phyloP scores from a whole-genome alignment of 2,888 invertebrate genomes.

The Pammene fasciana region DNA sequence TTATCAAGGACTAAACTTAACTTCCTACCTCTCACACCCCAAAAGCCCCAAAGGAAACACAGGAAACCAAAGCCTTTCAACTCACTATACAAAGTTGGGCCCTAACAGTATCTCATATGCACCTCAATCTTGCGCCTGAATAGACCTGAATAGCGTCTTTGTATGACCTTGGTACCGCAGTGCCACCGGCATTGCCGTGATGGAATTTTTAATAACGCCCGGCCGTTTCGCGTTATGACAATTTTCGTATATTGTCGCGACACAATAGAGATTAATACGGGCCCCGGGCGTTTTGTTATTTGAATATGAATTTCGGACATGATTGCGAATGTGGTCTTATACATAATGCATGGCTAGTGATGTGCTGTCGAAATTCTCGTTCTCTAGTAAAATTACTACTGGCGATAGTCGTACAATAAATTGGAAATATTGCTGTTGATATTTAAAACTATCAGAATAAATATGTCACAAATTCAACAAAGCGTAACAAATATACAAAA shows the following conservation, averaged over 20 bases:
- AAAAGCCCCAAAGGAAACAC: not conserved
- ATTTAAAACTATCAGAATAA: too few species aligned
- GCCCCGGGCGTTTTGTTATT: conserved; percentile 50
- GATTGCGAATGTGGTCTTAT: conserved; percentile 39
- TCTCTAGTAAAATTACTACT: not conserved
- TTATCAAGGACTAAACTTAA: too few species aligned
- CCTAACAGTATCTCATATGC: conserved; percentile 39
- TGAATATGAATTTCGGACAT: conserved; percentile 66
- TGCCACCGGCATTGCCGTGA: conserved; percentile 63
- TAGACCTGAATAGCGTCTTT: conserved; percentile 62
- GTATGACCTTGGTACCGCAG: conserved; percentile 59
- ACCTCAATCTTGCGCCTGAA: conserved; percentile 50
- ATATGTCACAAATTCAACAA: too few species aligned
- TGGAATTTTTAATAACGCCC: conserved; percentile 76
- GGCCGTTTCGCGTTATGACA: conserved; percentile 63
- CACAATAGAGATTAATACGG: conserved; percentile 49
- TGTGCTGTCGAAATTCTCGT: not conserved
- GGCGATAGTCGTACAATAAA: too few species aligned
- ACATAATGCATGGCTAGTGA: conserved; percentile 33
- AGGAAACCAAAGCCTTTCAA: conserved; percentile 12
- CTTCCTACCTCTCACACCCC: not conserved
- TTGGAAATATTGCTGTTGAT: too few species aligned
- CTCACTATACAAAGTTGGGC: not conserved
- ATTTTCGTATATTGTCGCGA: conserved; percentile 59
- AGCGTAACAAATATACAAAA: too few species aligned